Base-by-base conservation (phyloP, 1,140 invertebrate genomes). In the Matsumurasca onukii region DNA sequence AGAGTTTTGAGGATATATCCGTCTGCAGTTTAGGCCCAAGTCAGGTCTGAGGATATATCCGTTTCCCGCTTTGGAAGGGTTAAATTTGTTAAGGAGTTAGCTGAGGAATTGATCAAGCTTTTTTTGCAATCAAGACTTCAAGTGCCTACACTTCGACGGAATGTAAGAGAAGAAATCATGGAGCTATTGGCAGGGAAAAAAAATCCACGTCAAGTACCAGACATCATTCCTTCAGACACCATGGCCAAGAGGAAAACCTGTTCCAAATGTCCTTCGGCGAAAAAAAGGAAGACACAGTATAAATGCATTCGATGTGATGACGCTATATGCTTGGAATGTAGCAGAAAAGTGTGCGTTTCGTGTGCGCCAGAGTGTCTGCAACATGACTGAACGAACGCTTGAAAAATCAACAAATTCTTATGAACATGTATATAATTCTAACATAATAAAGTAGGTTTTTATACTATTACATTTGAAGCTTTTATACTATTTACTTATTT, bases 71-170 rank as follows among this genome's bases (percentile, higher is more conserved):
- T n/a, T n/a, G n/a, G n/a, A n/a, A n/a, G n/a, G n/a, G n/a, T 61
- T 20, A 62, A 71, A 31, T 76, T 75, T 63, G 31, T 73, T 31
- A 76, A 74, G 51, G 45, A 39, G 25, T 70, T 76, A 59, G 73
- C 67, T 9, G 15, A 31, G 25, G 49, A 48, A 24, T 48, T 72
- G 27, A 55, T 69, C 20, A 30, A 24, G 48, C 69, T 69, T n/a
- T 72, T 73, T 45, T 48, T 77, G 65, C 66, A 76, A 73, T 73
- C 70, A 69, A 72, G 75, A 31, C 30, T 55, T 13, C 27, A 29
- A 1, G 20, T 67, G 2, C 51, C 66, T 57, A 67, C 22, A 27
- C 66, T 67, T 17, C 49, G 13, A 55, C 45, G 66, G 20, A 29
- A 67, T 15, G 9, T 55, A 3, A 67, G 45, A 39, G 34, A 49